Percentiles rank a stretch among this genome's conserved stretches.
Evolutionary conservation across 1,140 invertebrate genomes (phyloP).

Genomic region (Diabrotica virgifera): DNA sequence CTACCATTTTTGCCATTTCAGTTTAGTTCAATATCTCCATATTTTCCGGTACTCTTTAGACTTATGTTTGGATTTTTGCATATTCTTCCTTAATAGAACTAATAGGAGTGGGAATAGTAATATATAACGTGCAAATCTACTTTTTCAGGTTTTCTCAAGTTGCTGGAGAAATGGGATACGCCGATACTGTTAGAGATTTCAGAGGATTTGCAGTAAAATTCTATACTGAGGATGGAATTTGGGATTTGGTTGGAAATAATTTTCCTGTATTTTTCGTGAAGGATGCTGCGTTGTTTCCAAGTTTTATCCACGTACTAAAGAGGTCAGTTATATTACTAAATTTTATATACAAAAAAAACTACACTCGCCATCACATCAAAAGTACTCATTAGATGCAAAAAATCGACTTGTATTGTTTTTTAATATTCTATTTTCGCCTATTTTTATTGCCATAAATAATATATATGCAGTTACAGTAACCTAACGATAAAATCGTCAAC

Average conservation of each 20-base stretch:
- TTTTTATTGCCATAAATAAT: too few relatives aligned
- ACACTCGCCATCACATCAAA: too few relatives aligned
- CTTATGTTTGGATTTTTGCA: background rate
- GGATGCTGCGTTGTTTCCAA: slow-evolving; percentile 66
- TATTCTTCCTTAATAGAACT: slow-evolving; percentile 29
- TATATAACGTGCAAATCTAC: background rate
- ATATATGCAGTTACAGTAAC: too few relatives aligned
- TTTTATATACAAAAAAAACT: too few relatives aligned
- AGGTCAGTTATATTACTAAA: slow-evolving; percentile 38
- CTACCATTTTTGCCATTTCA: too few relatives aligned
- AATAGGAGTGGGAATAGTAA: too few relatives aligned
- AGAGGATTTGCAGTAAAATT: slow-evolving; percentile 75
- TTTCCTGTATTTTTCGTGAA: slow-evolving; percentile 73
- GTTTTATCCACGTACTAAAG: slow-evolving; percentile 64
- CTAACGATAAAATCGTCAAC: too few relatives aligned
- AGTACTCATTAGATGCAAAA: too few relatives aligned
- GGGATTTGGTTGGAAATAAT: slow-evolving; percentile 73
- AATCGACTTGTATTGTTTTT: too few relatives aligned
- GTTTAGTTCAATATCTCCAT: too few relatives aligned
- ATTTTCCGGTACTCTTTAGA: too few relatives aligned
- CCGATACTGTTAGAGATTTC: slow-evolving; percentile 72
- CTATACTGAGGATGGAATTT: slow-evolving; percentile 75
- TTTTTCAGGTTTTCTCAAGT: slow-evolving; percentile 74
- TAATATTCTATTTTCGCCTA: too few relatives aligned
- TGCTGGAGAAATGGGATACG: slow-evolving; percentile 81